Evolutionary conservation across 1,140 invertebrate species (phyloP).

Genomic region (Drosophila triauraria): DNA sequence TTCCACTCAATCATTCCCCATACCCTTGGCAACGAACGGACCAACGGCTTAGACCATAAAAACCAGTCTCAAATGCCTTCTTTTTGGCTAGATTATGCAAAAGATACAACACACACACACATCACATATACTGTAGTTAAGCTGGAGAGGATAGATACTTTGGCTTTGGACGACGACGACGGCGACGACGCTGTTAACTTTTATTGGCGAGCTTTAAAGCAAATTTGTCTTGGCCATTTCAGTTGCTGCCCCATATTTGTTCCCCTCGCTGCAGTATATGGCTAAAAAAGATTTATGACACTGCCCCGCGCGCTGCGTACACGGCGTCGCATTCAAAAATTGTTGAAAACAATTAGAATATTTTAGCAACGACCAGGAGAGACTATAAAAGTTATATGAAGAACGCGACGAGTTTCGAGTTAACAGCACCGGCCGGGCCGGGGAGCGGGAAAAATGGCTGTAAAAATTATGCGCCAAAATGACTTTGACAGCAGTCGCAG

Average conservation of each 20-base stretch:
- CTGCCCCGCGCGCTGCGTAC: constrained; percentile 40
- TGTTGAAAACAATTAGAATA: constrained; percentile 83
- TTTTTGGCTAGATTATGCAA: constrained; percentile 57
- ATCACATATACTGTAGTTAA: constrained; percentile 12
- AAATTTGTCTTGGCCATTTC: constrained; percentile 76
- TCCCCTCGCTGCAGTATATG: constrained; percentile 51
- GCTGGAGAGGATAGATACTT: constrained; percentile 15
- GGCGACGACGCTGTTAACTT: constrained; percentile 69
- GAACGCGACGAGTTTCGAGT: constrained; percentile 49
- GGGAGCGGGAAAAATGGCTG: constrained; percentile 42
- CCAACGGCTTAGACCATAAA: constrained; percentile 27
- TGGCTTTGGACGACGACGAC: constrained; percentile 7
- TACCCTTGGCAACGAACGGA: constrained; percentile 4
- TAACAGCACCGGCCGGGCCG: constrained; percentile 21
- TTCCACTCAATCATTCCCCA: constrained; percentile 54
- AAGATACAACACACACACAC: constrained; percentile 29
- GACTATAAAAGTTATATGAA: constrained; percentile 78
- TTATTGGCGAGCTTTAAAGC: constrained; percentile 82
- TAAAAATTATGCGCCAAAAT: constrained; percentile 79
- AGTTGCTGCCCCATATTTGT: constrained; percentile 57
- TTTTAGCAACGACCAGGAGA: constrained; percentile 70
- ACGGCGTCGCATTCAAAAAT: constrained; percentile 72
- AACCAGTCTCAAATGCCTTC: constrained; percentile 55
- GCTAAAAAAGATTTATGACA: constrained; percentile 66
- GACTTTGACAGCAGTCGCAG: constrained; percentile 72